Conservation (phyloP, 2,797 vertebrate genomes). For the Acrossocheilus wenchowensis region DNA sequence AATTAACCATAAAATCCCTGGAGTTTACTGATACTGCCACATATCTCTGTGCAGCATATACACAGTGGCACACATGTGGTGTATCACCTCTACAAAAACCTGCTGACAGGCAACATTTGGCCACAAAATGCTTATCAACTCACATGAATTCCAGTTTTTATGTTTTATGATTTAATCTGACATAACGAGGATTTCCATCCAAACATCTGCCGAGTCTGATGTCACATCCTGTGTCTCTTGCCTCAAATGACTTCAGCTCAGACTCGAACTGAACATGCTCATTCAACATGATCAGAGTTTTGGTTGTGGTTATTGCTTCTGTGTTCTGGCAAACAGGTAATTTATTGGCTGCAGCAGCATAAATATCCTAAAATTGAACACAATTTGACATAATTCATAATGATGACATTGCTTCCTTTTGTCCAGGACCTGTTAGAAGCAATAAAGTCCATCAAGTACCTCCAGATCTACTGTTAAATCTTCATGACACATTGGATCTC, state of each 20-base stretch:
- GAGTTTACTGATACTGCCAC: conserved; percentile 35
- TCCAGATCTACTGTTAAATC: background rate
- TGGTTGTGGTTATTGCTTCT: background rate
- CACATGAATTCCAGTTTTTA: background rate
- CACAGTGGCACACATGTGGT: conserved; percentile 36
- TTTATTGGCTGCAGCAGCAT: background rate
- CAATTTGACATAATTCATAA: background rate
- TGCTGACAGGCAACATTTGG: background rate
- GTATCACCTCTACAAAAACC: conserved; percentile 40
- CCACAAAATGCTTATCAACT: background rate
- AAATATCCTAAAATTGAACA: background rate
- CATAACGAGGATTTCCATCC: background rate
- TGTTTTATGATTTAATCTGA: background rate
- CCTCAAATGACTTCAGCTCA: background rate
- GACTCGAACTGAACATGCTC: background rate
- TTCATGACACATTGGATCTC: conserved; percentile 1
- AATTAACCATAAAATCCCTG: conserved; percentile 23
- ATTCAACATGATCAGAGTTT: background rate
- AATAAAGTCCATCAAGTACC: conserved; percentile 2
- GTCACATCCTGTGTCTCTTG: conserved; percentile 12
- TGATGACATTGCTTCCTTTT: background rate
- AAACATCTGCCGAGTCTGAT: conserved; percentile 17
- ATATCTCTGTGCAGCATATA: conserved; percentile 52
- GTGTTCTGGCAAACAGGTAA: conserved; percentile 21
- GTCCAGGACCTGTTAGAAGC: background rate